These are phyloP conservation scores for Pseudopleuronectes americanus DNA, from an alignment of 2,797 vertebrate genomes.

Conservation along the genomic window DNA sequence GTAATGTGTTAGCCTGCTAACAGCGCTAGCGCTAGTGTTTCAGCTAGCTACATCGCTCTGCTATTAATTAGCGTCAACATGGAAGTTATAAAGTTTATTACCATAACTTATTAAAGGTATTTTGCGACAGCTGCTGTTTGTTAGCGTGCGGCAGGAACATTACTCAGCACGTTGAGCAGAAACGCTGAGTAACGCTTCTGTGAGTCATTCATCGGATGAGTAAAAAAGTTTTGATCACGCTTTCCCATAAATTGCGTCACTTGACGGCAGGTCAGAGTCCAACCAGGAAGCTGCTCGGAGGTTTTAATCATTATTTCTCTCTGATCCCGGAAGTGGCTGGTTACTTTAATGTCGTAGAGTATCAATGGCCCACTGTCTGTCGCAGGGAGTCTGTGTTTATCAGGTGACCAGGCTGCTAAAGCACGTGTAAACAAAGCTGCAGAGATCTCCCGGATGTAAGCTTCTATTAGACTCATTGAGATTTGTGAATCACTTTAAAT, in stretches of 20 bases:
- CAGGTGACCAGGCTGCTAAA: neutral
- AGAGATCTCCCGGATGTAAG: neutral
- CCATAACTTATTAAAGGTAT: too few species aligned
- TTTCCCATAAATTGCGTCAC: neutral
- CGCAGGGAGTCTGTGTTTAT: neutral
- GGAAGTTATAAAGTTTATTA: too few species aligned
- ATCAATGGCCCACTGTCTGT: too few species aligned
- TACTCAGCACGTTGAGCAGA: neutral
- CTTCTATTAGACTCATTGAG: too few species aligned
- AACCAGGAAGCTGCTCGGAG: too few species aligned
- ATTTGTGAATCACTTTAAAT: too few species aligned
- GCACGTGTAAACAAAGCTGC: neutral
- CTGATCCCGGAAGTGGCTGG: too few species aligned
- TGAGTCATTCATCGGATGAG: neutral
- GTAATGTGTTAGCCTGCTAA: too few species aligned
- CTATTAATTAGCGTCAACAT: too few species aligned
- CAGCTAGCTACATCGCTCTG: neutral
- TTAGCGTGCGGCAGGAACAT: too few species aligned
- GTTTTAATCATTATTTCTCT: neutral
- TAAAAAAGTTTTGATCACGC: neutral
- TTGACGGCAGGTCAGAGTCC: conserved; percentile 6
- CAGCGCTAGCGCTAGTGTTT: neutral
- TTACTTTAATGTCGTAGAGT: too few species aligned
- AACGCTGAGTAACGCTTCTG: neutral
- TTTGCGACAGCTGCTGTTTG: too few species aligned